These are phyloP conservation scores for Drosophila trichaetosa DNA, from an alignment of 2,888 invertebrate species.

Conservation along the genomic window DNA sequence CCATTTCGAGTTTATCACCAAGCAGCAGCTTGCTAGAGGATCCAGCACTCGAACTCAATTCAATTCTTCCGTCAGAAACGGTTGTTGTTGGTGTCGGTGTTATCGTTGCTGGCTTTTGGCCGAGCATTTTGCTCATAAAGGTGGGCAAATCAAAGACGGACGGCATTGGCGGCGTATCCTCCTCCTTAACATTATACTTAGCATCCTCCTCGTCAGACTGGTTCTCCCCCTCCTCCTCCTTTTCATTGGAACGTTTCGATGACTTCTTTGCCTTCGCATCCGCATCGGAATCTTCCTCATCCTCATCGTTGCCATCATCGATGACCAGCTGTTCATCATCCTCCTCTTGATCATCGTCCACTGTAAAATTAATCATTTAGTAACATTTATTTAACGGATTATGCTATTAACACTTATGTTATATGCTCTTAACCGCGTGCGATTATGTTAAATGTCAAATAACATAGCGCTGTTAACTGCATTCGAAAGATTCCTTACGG, in stretches of 20 bases:
- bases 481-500: not conserved
- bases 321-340: conserved; percentile 85
- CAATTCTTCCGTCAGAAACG: not conserved
- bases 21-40: conserved; percentile 41
- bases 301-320: conserved; percentile 82
- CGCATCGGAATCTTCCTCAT: conserved; percentile 61
- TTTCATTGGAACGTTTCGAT: conserved; percentile 16
- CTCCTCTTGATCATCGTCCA: conserved; percentile 86
- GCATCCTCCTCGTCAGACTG: conserved; percentile 3
- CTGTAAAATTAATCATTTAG: conserved; percentile 60
- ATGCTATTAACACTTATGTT: not conserved
- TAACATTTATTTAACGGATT: not conserved
- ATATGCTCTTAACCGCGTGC: not conserved
- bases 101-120: conserved; percentile 20
- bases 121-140: conserved; percentile 67
- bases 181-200: conserved; percentile 16
- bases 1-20: conserved; percentile 31
- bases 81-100: not conserved
- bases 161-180: conserved; percentile 53
- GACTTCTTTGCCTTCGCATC: conserved; percentile 40
- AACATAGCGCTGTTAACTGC: not conserved
- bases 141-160: conserved; percentile 71
- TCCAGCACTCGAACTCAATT: not conserved
- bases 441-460: not conserved
- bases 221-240: conserved; percentile 15